Evolutionary conservation across 2,888 invertebrate genomes (phyloP).

Genomic region (Hydropsyche betteni): DNA sequence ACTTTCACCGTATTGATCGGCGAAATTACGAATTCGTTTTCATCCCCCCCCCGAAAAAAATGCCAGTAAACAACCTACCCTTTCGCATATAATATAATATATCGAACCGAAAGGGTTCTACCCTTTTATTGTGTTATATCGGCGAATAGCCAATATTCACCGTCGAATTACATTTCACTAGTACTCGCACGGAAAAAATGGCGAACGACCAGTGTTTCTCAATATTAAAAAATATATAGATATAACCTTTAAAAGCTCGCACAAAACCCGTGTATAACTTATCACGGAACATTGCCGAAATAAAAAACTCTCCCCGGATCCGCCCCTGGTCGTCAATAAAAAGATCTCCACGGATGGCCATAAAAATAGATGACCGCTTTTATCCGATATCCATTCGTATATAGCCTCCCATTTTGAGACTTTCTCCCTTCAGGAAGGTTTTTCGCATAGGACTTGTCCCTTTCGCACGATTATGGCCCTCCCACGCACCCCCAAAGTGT

Average conservation of each 20-base stretch:
- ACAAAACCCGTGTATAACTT: not conserved
- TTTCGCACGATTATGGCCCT: conserved; percentile 1
- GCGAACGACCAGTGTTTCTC: not conserved
- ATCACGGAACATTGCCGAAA: not conserved
- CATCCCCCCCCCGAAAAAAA: not conserved
- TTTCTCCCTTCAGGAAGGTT: conserved; percentile 19
- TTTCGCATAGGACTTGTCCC: not conserved
- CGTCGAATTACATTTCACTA: not conserved
- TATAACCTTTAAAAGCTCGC: not conserved
- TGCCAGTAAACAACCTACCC: conserved; percentile 19
- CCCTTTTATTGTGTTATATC: conserved; percentile 31
- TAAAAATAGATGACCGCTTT: conserved; percentile 51
- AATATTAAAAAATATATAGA: not conserved
- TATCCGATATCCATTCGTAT: conserved; percentile 47
- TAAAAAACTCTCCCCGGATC: not conserved
- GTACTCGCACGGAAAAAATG: no score
- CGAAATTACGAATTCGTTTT: not conserved
- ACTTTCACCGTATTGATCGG: conserved; percentile 6
- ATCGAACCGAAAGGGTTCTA: conserved; percentile 10
- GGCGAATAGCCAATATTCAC: conserved; percentile 19
- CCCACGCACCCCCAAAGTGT: conserved; percentile 4
- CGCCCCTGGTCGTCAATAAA: conserved; percentile 48
- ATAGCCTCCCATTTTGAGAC: conserved; percentile 36
- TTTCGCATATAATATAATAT: conserved; percentile 4
- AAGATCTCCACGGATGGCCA: conserved; percentile 46